Base-by-base conservation (phyloP, 2,113 vertebrate species). In the Bothrops jararaca region DNA sequence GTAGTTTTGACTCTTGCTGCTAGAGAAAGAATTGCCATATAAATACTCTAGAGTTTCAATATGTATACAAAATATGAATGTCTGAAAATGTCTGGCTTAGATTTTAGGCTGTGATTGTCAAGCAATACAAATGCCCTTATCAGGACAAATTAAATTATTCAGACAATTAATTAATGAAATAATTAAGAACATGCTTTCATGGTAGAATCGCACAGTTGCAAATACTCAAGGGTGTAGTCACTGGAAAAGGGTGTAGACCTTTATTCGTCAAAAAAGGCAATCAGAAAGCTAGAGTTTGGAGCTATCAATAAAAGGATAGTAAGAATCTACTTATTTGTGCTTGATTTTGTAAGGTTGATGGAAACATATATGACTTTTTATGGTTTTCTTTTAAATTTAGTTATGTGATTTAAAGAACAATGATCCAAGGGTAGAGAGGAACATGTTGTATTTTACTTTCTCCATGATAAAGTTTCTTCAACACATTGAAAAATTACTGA, bases 1-100 rank as follows among this genome's bases (percentile, higher is more conserved):
- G 94, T 18, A 89, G 93, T 91, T 85, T 89, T 96, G 88, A 0
- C 57, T 91, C 85, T 91, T 90, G 3, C 93, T 58, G 11, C 64
- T 94, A 88, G 50, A 90, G 93, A 91, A 93, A 48, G 5, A 0
- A 24, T 13, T 88, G 92, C 92, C 89, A 80, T 26, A 80, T 23
- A 86, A 91, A 69, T 54, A 20, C 5, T 26, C 34, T 85, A 64
- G 45, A 86, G 20, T 54, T 42, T 50, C 6, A 34, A 10, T 48
- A 34, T 90, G 1, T 45, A 89, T 89, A 45, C 52, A 54, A 45
- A 89, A 53, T 87, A 6, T 34, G 89, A 90, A 57, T 39, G 5
- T 64, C 7, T 26, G 91, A 91, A 60, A 60, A 50, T 13, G n/a
- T n/a, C n/a, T n/a, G 18, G 11, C n/a, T 45, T 60, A 48, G 89